Base-by-base conservation (phyloP, 2,113 vertebrate species). In the Polyodon spathula region DNA sequence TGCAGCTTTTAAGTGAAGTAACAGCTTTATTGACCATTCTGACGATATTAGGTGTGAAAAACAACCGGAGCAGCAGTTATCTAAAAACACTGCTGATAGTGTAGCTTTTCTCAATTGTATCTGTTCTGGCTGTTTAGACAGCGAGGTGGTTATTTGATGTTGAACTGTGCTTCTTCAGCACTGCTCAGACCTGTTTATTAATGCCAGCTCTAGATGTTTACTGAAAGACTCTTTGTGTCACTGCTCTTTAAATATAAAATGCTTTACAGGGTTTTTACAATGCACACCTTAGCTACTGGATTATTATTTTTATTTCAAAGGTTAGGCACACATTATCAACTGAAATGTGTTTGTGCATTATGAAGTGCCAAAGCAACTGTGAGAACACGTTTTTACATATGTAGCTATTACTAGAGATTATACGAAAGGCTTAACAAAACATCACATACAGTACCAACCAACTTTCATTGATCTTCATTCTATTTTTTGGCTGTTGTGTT, bases 271-370 rank as follows among this genome's bases (percentile, higher is more conserved):
- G 6, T 57, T 68, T 69, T 67, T 67, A 75, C 73, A 74, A 72
- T 71, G 64, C 64, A 64, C 71, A 68, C 70, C 72, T 67, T 59
- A 69, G 65, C 5, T 40, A n/a, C 37, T 53, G 41, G 57, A 43
- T 64, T 43, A 80, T 80, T 76, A 84, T 85, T 84, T 82, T 72
- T 27, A 27, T 27, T 27, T 60, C 70, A 74, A 73, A 84, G 81
- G 84, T 84, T 81, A 85, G 79, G 81, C 83, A 82, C 79, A 84
- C 73, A 42, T 73, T 77, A 75, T 65, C 61, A 70, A 78, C 77
- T 84, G 71, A 76, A 78, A 79, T 69, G 65, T 82, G 69, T 81
- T 73, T 81, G 80, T 73, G 78, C 83, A 17, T 58, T 16, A 16
- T 63, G 78, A 0, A 51, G 27, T 38, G 10, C 15, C 58, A 63